These are phyloP conservation scores for Mirza zaza DNA, from an alignment of 2,113 vertebrate species.

Conservation along the genomic window DNA sequence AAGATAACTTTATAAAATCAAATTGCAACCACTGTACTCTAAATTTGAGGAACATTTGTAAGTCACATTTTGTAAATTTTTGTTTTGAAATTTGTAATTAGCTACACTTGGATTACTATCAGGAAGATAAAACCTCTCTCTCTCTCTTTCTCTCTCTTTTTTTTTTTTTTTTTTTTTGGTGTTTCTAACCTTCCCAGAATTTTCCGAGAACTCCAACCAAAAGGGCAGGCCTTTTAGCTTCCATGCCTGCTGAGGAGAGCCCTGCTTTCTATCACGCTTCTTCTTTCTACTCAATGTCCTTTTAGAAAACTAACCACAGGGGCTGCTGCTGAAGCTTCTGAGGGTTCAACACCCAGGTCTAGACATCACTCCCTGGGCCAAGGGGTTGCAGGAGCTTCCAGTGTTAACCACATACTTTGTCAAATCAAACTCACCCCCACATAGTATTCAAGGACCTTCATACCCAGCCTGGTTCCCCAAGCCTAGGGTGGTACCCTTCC, in stretches of 20 bases:
- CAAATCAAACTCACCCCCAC: background rate
- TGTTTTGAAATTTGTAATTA: background rate
- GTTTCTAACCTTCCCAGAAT: background rate
- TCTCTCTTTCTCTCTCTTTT: no score
- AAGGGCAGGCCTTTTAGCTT: background rate
- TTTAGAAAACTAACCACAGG: background rate
- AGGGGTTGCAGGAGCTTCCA: background rate
- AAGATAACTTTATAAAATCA: background rate
- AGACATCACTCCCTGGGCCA: background rate
- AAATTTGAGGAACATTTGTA: background rate
- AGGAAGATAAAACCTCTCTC: background rate
- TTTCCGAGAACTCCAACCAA: background rate
- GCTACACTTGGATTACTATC: background rate
- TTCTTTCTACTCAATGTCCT: background rate
- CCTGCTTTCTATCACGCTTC: background rate
- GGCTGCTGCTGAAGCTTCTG: background rate
- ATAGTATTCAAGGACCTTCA: background rate
- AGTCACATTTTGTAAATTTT: background rate
- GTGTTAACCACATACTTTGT: background rate
- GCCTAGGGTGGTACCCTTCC: background rate
- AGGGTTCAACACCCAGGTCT: background rate
- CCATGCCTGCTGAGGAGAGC: background rate
- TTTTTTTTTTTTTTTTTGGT: background rate
- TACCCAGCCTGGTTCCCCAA: background rate
- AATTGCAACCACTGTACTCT: background rate